Conservation (phyloP, 2,797 vertebrate genomes). For the Spatula versicolor region DNA sequence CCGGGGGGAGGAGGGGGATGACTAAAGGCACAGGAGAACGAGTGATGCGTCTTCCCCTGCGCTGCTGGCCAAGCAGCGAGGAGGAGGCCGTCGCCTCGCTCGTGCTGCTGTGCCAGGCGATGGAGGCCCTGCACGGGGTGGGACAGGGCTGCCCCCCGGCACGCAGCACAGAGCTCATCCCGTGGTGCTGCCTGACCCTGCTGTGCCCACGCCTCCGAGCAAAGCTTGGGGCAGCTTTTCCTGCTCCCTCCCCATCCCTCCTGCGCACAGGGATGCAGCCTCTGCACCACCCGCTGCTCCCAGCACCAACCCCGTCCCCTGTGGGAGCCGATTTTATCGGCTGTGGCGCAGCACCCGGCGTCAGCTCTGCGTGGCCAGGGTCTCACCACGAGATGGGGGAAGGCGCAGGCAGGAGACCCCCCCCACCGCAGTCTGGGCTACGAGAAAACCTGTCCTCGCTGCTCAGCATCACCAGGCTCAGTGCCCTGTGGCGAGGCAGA, state of each 20-base stretch:
- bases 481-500: neutral
- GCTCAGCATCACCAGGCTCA: neutral
- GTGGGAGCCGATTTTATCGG: neutral
- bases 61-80: neutral
- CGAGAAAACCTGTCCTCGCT: neutral
- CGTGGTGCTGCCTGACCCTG: no score
- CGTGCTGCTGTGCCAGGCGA: neutral
- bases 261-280: neutral
- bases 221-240: neutral
- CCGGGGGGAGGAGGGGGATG: conserved; percentile 61
- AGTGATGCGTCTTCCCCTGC: conserved; percentile 4
- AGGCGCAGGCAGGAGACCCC: neutral
- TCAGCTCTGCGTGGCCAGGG: neutral
- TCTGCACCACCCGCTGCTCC: neutral
- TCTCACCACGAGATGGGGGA: neutral
- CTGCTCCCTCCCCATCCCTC: neutral
- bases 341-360: accelerated
- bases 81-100: neutral
- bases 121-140: neutral
- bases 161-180: no score
- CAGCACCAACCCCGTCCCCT: accelerated
- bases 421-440: accelerated
- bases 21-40: conserved; percentile 61
- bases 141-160: neutral
- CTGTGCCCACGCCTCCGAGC: neutral